A percentile compares a stretch with the other conserved stretches of the same genome.
phyloP scores from a whole-genome alignment of 2,888 invertebrate species.

The Acronicta psi region DNA sequence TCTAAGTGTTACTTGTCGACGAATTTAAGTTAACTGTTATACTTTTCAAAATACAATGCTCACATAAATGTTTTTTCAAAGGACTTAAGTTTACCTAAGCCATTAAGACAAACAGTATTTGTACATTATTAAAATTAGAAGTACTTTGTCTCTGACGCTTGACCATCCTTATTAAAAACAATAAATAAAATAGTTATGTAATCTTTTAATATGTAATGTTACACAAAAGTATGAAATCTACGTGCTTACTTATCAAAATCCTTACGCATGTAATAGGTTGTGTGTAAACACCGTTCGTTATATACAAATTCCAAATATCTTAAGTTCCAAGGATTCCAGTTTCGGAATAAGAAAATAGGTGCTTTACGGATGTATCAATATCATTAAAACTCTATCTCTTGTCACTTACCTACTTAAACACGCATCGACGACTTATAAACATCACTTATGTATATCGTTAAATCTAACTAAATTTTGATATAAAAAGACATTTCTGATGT shows the following conservation, averaged over 20 bases:
- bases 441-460: slow-evolving; percentile 25
- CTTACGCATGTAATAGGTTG: slow-evolving; percentile 61
- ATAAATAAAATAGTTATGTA: slow-evolving; percentile 62
- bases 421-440: slow-evolving; percentile 24
- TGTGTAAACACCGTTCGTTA: slow-evolving; percentile 56
- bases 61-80: slow-evolving; percentile 33
- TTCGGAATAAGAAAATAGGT: slow-evolving; percentile 68
- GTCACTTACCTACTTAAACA: slow-evolving; percentile 37
- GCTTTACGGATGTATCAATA: slow-evolving; percentile 59
- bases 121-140: slow-evolving; percentile 47
- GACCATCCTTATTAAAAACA: slow-evolving; percentile 53
- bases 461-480: slow-evolving; percentile 28
- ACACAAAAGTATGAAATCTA: slow-evolving; percentile 73
- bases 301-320: slow-evolving; percentile 65
- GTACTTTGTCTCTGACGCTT: slow-evolving; percentile 43
- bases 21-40: slow-evolving; percentile 33
- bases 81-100: slow-evolving; percentile 25
- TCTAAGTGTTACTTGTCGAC: slow-evolving; percentile 45
- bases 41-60: slow-evolving; percentile 49
- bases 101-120: slow-evolving; percentile 32
- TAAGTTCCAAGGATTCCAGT: slow-evolving; percentile 49
- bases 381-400: slow-evolving; percentile 50
- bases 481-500: slow-evolving; percentile 32
- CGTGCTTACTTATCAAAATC: slow-evolving; percentile 64
- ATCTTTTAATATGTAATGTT: slow-evolving; percentile 65